Evolutionary conservation across 1,140 invertebrate genomes (phyloP).

Genomic region (Bicyclus anynana): DNA sequence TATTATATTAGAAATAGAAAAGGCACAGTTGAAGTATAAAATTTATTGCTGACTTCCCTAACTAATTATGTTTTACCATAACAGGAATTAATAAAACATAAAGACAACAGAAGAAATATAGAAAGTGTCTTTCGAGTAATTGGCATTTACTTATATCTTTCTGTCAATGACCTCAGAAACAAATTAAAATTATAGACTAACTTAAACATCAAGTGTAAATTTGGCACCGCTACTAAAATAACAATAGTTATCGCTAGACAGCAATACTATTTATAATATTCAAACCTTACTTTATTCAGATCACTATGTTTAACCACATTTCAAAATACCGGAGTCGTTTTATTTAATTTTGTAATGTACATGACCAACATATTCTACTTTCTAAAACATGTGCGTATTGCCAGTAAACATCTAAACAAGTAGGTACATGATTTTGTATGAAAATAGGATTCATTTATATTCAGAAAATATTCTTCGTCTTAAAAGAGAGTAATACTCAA

Average conservation of each 20-base stretch:
- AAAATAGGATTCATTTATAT: slow-evolving; percentile 71
- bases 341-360: slow-evolving; percentile 25
- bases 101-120: slow-evolving; percentile 26
- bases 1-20: slow-evolving; percentile 71
- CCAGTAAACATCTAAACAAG: slow-evolving; percentile 61
- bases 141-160: not conserved
- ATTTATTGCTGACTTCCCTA: slow-evolving; percentile 75
- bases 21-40: slow-evolving; percentile 76
- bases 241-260: slow-evolving; percentile 30
- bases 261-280: slow-evolving; percentile 27
- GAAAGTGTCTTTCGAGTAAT: slow-evolving; percentile 13
- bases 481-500: slow-evolving; percentile 56
- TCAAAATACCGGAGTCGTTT: slow-evolving; percentile 5
- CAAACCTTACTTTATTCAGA: slow-evolving; percentile 21
- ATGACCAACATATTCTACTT: slow-evolving; percentile 37
- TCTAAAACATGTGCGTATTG: slow-evolving; percentile 62
- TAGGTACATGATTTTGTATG: slow-evolving; percentile 57
- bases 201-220: slow-evolving; percentile 37
- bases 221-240: slow-evolving; percentile 51
- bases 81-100: slow-evolving; percentile 40
- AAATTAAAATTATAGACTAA: slow-evolving; percentile 6
- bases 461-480: slow-evolving; percentile 70
- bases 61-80: slow-evolving; percentile 52
- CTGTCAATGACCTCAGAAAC: slow-evolving; percentile 20
- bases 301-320: slow-evolving; percentile 17